Base-by-base conservation (phyloP, 2,113 vertebrate genomes). In the Odobenus rosmarus region DNA sequence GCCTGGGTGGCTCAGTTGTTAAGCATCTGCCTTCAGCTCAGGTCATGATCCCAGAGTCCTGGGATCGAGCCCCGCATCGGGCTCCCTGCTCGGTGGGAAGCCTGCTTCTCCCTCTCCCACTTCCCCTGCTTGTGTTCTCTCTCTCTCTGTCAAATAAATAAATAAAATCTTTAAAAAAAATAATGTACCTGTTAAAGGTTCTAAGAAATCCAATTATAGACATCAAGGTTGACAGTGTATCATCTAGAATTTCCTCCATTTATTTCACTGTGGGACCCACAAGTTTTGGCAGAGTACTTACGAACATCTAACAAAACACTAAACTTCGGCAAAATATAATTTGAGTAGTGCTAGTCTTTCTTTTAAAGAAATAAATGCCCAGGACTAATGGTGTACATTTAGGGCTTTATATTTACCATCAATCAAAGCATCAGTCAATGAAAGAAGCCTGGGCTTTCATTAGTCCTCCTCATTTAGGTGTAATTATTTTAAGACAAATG, bases 401-500 rank as follows among this genome's bases (percentile, higher is more conserved):
- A 83, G 19, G 11, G 39, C 85, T 88, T 49, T 46, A 64, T 55
- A 62, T 79, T 88, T 90, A 93, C n/a, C 15, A 85, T 59, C 76
- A 61, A 62, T 76, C 49, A 33, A 23, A 67, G 42, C 42, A 76
- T 49, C 74, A 28, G 49, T 49, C 42, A 76, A 49, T 49, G 3
- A 28, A 88, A 57, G 49, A 93, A 67, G 8, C 13, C 5, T 59
- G 19, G 51, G 81, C 6, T 94, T 97, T 72, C 28, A 71, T 49
- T 59, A 67, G 81, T 59, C 33, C 6, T 88, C 33, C 16, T 88
- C 28, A 61, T 59, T 82, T 59, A 77, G 36, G 0, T 90, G 4
- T n/a, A 96, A 71, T 85, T 85, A 93, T 89, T 88, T 95, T 96
- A 67, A 96, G 61, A 89, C 57, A 81, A 59, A 64, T 59, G 6